phyloP scores from a whole-genome alignment of 2,113 vertebrate species.

The human region GRCh38 chr4:183966001-183966500 shows the following conservation, averaged over 20 bases:
- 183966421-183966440: neutral
- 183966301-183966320: neutral
- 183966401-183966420: neutral
- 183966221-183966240: neutral
- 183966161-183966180: neutral
- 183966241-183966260: too few relatives aligned
- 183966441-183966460: neutral
- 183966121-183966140: neutral
- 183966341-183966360: neutral
- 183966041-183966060: neutral
- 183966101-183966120: neutral
- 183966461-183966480: neutral
- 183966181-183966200: rapidly evolving
- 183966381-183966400: neutral
- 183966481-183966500: rapidly evolving
- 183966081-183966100: too few relatives aligned
- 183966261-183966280: neutral
- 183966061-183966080: neutral
- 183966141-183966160: neutral
- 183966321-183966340: neutral
- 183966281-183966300: neutral
- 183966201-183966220: rapidly evolving
- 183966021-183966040: neutral
- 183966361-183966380: neutral
- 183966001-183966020: neutral